phyloP scores from a whole-genome alignment of 1,140 invertebrate genomes.

The Prorops nasuta region DNA sequence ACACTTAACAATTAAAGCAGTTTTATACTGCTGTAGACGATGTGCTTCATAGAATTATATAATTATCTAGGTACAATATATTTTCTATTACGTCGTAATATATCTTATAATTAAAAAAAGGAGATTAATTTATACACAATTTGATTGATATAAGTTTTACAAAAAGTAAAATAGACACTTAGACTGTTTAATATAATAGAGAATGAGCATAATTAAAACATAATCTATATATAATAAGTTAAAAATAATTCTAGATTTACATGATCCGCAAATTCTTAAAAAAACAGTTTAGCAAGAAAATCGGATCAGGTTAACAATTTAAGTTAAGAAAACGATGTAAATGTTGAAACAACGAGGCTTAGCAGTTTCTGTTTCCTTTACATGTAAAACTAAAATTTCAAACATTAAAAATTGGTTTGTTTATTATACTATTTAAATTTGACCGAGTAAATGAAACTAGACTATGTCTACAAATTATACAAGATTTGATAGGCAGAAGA shows the following conservation, averaged over 20 bases:
- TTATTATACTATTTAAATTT: no score
- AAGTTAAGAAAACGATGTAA: slow-evolving; percentile 19
- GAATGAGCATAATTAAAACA: slow-evolving; percentile 8
- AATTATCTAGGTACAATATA: no score
- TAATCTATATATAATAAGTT: slow-evolving; percentile 10
- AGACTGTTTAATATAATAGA: slow-evolving; percentile 2
- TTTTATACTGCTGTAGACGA: no score
- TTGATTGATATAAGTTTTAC: slow-evolving; percentile 5
- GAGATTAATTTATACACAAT: slow-evolving; percentile 1
- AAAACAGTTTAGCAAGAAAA: slow-evolving; percentile 18
- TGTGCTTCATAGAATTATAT: no score
- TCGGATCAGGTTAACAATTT: slow-evolving; percentile 29
- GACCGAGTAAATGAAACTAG: slow-evolving; percentile 1
- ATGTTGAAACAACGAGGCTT: slow-evolving; percentile 5
- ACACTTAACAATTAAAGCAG: no score
- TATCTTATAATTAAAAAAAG: no score
- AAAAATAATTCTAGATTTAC: slow-evolving; percentile 18
- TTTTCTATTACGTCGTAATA: no score
- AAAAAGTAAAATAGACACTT: slow-evolving; percentile 14
- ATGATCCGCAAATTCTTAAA: slow-evolving; percentile 30
- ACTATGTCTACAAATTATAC: no score
- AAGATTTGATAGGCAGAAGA: no score
- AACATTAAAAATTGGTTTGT: no score
- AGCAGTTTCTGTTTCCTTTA: slow-evolving; percentile 16
- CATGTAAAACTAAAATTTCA: no score